phyloP scores from a whole-genome alignment of 2,113 vertebrate genomes.

The Todiramphus chloris region DNA sequence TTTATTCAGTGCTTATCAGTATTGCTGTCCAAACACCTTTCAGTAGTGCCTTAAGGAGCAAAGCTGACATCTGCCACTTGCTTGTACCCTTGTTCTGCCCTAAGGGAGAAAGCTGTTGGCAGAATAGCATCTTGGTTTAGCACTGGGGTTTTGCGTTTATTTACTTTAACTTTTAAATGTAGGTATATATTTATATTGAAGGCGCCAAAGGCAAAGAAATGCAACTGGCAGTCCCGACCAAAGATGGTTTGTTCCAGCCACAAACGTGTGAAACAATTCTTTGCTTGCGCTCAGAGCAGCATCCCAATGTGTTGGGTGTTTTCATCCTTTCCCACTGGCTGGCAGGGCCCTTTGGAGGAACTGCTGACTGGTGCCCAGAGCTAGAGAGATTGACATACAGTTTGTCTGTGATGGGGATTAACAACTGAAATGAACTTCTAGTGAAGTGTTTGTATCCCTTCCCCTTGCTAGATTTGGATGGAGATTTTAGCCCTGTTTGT shows the following conservation, averaged over 20 bases:
- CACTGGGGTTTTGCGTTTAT: background rate
- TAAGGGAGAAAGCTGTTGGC: background rate
- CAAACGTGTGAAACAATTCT: background rate
- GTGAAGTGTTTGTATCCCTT: background rate
- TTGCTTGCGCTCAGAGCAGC: background rate
- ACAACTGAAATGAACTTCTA: background rate
- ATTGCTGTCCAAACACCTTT: background rate
- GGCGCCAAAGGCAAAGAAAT: background rate
- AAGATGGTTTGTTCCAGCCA: slow-evolving; percentile 38
- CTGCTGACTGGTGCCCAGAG: background rate
- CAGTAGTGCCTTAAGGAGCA: background rate
- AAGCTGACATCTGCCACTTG: background rate
- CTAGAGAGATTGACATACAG: background rate
- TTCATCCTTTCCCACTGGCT: background rate
- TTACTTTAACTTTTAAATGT: slow-evolving; percentile 19
- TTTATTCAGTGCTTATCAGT: background rate
- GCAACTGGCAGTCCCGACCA: background rate
- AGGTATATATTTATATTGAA: slow-evolving; percentile 36
- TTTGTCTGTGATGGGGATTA: background rate
- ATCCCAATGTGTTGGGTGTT: background rate
- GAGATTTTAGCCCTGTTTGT: background rate
- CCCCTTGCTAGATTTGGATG: background rate
- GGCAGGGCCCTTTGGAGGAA: background rate
- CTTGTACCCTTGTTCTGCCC: background rate
- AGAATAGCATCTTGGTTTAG: background rate